Conservation (phyloP, 2,113 vertebrate genomes). For the Bufo gargarizans region DNA sequence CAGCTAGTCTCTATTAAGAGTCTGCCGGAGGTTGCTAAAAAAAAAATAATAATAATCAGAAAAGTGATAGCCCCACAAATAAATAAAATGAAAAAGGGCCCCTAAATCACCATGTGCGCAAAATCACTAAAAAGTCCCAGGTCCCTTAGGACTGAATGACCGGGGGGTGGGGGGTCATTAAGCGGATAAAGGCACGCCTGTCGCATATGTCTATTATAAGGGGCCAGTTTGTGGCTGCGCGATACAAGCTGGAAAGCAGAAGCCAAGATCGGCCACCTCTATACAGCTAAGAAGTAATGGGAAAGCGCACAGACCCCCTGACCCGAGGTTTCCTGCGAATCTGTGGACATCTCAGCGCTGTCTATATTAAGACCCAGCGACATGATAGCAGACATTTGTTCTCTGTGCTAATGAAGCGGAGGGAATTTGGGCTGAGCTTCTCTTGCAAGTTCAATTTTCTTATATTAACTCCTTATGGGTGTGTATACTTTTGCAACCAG, state of each 20-base stretch:
- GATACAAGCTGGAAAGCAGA: too few relatives aligned
- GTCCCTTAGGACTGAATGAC: too few relatives aligned
- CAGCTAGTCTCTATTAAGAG: too few relatives aligned
- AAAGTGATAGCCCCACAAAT: too few relatives aligned
- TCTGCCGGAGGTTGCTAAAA: too few relatives aligned
- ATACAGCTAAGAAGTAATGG: slow-evolving; percentile 30
- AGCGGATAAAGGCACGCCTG: background rate
- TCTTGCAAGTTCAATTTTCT: background rate
- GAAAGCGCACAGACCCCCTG: background rate
- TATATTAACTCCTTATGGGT: background rate
- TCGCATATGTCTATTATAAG: background rate
- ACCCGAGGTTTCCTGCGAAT: background rate
- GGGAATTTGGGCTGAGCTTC: background rate
- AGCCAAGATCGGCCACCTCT: background rate
- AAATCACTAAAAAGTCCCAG: too few relatives aligned
- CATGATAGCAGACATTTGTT: background rate
- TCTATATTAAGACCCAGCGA: background rate
- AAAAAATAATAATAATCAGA: too few relatives aligned
- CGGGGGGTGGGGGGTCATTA: too few relatives aligned
- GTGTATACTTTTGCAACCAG: background rate
- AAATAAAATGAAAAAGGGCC: too few relatives aligned
- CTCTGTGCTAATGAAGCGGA: background rate
- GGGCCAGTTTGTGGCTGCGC: background rate
- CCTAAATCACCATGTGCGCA: too few relatives aligned
- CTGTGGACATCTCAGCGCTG: background rate